Evolutionary conservation across 2,113 vertebrate genomes (phyloP), one percentile per base, ranked within the genome.

Genomic region (Myrmecobius fasciatus): DNA sequence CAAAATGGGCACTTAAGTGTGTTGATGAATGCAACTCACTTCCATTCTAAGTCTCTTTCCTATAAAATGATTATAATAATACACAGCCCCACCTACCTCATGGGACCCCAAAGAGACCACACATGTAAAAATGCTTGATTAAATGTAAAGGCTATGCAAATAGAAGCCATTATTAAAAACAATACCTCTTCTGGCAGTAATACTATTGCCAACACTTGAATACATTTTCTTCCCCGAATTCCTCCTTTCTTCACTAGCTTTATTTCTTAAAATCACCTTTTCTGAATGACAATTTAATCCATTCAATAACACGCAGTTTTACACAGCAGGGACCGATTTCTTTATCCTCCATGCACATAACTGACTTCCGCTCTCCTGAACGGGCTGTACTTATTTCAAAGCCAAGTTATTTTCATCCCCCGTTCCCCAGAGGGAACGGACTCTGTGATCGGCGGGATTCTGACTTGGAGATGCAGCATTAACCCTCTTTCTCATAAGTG

Each of bases 201-300:
- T 92, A 75, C 49, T 12, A 3, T 91, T 25, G 10, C 60, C 83
- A 67, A 89, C 92, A 93, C 56, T 31, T 95, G 89, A 91, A 93
- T 95, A 95, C 75, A 53, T 96, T 96, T 96, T 94, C 92, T 94
- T 43, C 20, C 67, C 92, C 95, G 92, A 95, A 92, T 97, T 97
- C 94, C 94, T 93, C 89, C 75, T 96, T 95, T 96, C 89, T 48
- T 52, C 1, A 0, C 92, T 67, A 53, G 56, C 89, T 96, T 96
- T 96, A 89, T 96, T 97, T 96, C 25, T 91, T 83, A 96, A 96
- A 96, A 97, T 95, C 96, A 92, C 95, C 93, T 94, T 95, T 96
- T 95, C 95, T 95, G 95, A 97, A 97, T 96, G 97, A 97, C 97
- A 97, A 93, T 95, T 95, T 95, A 91, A 96, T 97, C 95, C 94